These are phyloP conservation scores for Rhinella marina DNA, from an alignment of 2,797 vertebrate genomes.

Conservation along the genomic window DNA sequence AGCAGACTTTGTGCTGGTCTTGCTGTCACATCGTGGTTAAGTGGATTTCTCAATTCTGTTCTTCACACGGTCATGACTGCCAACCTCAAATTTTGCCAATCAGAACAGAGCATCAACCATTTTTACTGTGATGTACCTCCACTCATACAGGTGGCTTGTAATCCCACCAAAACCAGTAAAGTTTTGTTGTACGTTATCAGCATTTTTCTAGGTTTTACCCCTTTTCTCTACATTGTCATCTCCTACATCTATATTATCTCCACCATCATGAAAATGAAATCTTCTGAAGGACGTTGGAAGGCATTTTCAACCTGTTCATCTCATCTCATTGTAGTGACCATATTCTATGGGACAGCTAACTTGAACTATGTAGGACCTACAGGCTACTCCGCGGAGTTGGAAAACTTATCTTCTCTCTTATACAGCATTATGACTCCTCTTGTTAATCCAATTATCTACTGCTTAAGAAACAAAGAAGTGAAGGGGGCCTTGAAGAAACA, in stretches of 20 bases:
- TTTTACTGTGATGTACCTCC: constrained; percentile 55
- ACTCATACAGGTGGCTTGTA: constrained; percentile 50
- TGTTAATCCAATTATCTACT: constrained; percentile 65
- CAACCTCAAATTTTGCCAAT: constrained; percentile 36
- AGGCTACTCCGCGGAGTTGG: constrained; percentile 56
- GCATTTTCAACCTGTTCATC: constrained; percentile 66
- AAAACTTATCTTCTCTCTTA: constrained; percentile 55
- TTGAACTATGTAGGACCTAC: constrained; percentile 65
- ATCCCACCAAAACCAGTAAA: constrained; percentile 58
- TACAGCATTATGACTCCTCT: constrained; percentile 64
- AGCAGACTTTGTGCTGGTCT: not conserved
- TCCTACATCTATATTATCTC: constrained; percentile 65
- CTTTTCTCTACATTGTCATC: constrained; percentile 63
- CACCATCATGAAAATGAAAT: constrained; percentile 63
- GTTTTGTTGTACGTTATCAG: constrained; percentile 63
- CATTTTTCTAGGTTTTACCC: constrained; percentile 62
- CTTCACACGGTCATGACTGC: constrained; percentile 47
- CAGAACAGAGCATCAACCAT: constrained; percentile 41
- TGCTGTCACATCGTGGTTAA: constrained; percentile 20
- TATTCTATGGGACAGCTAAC: constrained; percentile 65
- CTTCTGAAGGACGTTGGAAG: constrained; percentile 58
- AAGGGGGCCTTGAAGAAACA: constrained; percentile 38
- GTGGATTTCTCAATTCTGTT: constrained; percentile 44
- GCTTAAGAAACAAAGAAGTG: constrained; percentile 63
- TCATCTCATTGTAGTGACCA: constrained; percentile 64